Conservation (phyloP, 2,797 vertebrate genomes). For the Dallia pectoralis region DNA sequence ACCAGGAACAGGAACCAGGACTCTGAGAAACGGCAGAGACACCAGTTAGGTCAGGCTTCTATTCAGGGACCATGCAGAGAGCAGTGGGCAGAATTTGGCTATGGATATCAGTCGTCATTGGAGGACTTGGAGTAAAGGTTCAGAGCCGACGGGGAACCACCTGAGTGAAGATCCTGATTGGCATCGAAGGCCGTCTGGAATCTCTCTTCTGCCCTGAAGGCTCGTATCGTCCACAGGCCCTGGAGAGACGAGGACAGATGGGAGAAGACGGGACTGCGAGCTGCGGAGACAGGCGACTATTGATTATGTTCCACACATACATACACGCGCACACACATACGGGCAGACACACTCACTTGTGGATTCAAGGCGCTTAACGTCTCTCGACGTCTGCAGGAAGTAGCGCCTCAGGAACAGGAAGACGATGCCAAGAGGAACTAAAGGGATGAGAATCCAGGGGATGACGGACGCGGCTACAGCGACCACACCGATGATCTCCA, state of each 20-base stretch:
- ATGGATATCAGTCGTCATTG: background rate
- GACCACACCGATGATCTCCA: conserved; percentile 84
- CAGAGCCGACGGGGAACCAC: conserved; percentile 62
- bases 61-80: background rate
- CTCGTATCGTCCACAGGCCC: conserved; percentile 93
- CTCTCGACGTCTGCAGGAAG: conserved; percentile 86
- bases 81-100: background rate
- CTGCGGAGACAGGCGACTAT: conserved; percentile 50
- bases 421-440: conserved; percentile 76
- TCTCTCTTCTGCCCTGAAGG: conserved; percentile 83
- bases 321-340: background rate
- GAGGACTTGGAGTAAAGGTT: background rate
- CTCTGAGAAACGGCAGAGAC: conserved; percentile 64
- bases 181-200: conserved; percentile 90
- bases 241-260: conserved; percentile 91
- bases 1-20: conserved; percentile 94
- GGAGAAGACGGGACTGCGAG: conserved; percentile 92
- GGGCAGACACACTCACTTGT: conserved; percentile 74
- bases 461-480: conserved; percentile 81
- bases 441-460: conserved; percentile 83
- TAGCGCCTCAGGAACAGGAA: conserved; percentile 81
- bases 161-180: conserved; percentile 91
- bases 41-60: background rate
- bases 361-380: conserved; percentile 88
- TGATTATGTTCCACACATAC: background rate